A percentile compares a stretch with the other conserved stretches of the same genome.
Evolutionary conservation across 2,797 vertebrate genomes (phyloP).

Genomic region (Leuciscus waleckii): DNA sequence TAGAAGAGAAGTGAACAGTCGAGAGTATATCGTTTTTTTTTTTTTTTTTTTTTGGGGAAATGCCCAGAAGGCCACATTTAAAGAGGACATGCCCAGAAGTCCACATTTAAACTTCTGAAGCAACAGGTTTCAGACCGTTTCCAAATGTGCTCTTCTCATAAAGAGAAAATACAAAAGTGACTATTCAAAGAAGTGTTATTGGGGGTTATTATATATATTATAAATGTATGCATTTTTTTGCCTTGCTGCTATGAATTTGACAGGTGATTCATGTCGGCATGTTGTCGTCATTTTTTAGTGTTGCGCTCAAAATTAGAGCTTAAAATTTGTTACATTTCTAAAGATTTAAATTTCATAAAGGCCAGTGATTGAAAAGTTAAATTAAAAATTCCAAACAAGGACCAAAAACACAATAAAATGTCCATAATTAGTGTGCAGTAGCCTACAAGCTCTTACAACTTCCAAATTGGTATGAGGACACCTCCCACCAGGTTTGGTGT

Average conservation of each 20-base stretch:
- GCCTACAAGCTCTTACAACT: background rate
- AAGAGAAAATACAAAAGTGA: background rate
- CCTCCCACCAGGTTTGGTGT: background rate
- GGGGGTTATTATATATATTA: background rate
- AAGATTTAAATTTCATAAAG: background rate
- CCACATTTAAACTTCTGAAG: constrained; percentile 1
- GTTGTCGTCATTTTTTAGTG: background rate
- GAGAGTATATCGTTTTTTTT: constrained; percentile 36
- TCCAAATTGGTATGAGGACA: background rate
- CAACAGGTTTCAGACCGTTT: constrained; percentile 7
- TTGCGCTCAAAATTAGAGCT: background rate
- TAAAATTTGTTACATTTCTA: background rate
- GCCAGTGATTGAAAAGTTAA: background rate
- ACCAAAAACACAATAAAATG: background rate
- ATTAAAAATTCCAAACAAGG: background rate
- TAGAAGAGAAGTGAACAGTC: constrained; percentile 38
- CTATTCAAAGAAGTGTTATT: background rate
- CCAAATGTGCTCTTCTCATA: background rate
- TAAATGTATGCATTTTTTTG: background rate
- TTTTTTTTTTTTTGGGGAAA: constrained; percentile 29
- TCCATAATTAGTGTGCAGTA: background rate
- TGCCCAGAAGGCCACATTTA: constrained; percentile 25
- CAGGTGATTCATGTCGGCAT: background rate
- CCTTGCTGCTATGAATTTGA: constrained; percentile 14
- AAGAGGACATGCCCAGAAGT: constrained; percentile 32